Conservation (phyloP, 2,888 invertebrate species). For the Dasysyrphus albostriatus region DNA sequence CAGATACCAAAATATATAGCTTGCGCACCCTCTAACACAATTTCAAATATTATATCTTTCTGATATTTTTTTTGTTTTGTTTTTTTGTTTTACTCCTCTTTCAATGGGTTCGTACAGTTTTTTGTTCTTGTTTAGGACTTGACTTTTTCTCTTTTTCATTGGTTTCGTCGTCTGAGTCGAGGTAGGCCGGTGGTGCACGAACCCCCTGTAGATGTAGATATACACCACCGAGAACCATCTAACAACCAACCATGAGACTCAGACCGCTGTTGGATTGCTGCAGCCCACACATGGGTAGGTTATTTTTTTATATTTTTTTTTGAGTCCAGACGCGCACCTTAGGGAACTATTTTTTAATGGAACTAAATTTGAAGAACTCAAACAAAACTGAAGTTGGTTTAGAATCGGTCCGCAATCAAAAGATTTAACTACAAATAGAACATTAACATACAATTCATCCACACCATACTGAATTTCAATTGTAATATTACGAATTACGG, state of each 20-base stretch:
- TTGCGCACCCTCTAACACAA: slow-evolving; percentile 70
- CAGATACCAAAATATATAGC: slow-evolving; percentile 24
- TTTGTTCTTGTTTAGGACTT: slow-evolving; percentile 22
- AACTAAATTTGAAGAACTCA: neutral
- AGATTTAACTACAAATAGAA: slow-evolving; percentile 57
- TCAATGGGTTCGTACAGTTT: slow-evolving; percentile 49
- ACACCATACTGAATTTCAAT: slow-evolving; percentile 13
- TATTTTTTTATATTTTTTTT: neutral
- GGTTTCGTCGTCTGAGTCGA: slow-evolving; percentile 49
- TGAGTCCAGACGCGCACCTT: slow-evolving; percentile 50
- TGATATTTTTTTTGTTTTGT: slow-evolving; percentile 21
- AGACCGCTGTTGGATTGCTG: slow-evolving; percentile 2
- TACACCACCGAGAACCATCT: slow-evolving; percentile 30
- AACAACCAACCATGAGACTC: neutral
- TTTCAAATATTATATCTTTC: slow-evolving; percentile 60
- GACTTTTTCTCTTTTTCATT: slow-evolving; percentile 38
- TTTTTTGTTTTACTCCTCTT: slow-evolving; percentile 37
- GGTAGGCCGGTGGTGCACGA: slow-evolving; percentile 41
- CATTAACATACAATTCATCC: slow-evolving; percentile 38
- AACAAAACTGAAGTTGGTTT: neutral
- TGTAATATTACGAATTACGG: slow-evolving; percentile 39
- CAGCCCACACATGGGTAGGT: slow-evolving; percentile 57
- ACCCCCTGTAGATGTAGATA: slow-evolving; percentile 21
- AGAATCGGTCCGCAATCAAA: slow-evolving; percentile 53
- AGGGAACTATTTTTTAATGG: slow-evolving; percentile 18